Percentiles rank a stretch among this genome's conserved stretches.
Conservation (phyloP, 2,888 invertebrate genomes). For the Nemoura dubitans region DNA sequence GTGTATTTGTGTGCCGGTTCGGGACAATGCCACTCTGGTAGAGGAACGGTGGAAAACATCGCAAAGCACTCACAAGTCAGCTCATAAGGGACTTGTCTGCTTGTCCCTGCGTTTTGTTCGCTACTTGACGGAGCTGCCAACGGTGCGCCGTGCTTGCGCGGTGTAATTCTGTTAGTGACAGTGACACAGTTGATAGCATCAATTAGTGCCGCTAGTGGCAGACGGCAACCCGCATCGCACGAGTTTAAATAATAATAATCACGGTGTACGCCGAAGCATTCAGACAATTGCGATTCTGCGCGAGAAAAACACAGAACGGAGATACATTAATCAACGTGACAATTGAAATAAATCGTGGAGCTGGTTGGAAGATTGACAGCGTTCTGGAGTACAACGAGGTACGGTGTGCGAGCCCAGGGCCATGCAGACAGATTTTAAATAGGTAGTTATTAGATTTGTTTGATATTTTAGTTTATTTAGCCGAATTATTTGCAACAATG, state of each 20-base stretch:
- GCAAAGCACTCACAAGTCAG: slow-evolving; percentile 38
- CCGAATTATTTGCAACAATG: too few relatives aligned
- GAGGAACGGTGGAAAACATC: slow-evolving; percentile 17
- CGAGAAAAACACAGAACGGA: slow-evolving; percentile 1
- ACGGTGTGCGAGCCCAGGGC: too few relatives aligned
- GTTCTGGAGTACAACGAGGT: not conserved
- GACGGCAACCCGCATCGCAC: slow-evolving; percentile 30
- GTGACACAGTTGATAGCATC: slow-evolving; percentile 46
- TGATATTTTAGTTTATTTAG: too few relatives aligned
- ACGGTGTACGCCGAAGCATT: slow-evolving; percentile 13
- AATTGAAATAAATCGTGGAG: not conserved
- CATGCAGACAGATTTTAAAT: too few relatives aligned
- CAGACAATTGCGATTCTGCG: not conserved
- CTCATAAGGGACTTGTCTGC: slow-evolving; percentile 41
- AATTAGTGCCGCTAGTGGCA: slow-evolving; percentile 34
- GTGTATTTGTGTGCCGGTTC: slow-evolving; percentile 26
- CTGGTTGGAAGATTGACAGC: not conserved
- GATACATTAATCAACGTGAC: slow-evolving; percentile 21
- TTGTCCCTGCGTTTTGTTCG: slow-evolving; percentile 47
- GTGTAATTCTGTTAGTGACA: slow-evolving; percentile 37
- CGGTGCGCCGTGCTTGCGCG: too few relatives aligned
- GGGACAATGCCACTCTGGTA: slow-evolving; percentile 21
- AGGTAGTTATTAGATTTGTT: too few relatives aligned
- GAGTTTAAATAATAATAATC: slow-evolving; percentile 10
- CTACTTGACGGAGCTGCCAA: slow-evolving; percentile 21